Evolutionary conservation across 2,113 vertebrate species (phyloP), one percentile per base, ranked within the genome.

Genomic region (Tinamus guttatus): DNA sequence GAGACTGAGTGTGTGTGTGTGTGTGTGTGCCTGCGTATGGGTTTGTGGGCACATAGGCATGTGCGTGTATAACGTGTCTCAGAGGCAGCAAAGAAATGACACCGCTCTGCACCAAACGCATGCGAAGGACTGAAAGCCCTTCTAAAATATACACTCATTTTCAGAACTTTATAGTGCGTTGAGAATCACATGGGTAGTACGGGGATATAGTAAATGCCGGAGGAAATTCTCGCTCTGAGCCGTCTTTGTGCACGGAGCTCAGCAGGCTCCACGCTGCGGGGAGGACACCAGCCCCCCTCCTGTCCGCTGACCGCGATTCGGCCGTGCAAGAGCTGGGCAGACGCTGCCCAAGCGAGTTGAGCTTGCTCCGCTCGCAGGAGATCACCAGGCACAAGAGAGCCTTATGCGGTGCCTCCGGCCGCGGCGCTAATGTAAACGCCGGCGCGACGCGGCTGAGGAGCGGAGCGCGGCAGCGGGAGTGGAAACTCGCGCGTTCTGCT

Each of bases 201-300:
- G 59, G 64, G 76, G 76, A 81, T 86, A 90, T 75, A 88, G 73
- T 80, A 86, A 86, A 95, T 78, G 56, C 94, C 87, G 84, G 92
- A 24, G 83, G 87, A 94, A 95, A 70, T 85, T 84, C 68, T 71
- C 32, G 28, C 78, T 96, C 90, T 96, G 87, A 91, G 87, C 85
- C 65, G 85, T 85, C 93, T 95, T 91, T 96, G 82, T 96, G 47
- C 64, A 24, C 60, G 78, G 85, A 85, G 89, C 85, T 91, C 87
- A 83, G 85, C 81, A 90, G 71, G 5, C 10, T 80, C 87, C 3
- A 0, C 47, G 87, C 76, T 87, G 62, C 90, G 70, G 76, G 77
- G 59, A 93, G 87, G 86, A 60, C 79, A 95, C 94, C 95, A 94
- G 90, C 93, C 87, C 82, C 87, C 54, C 47, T 94, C 87, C 91